Evolutionary conservation across 2,113 vertebrate species (phyloP).

Genomic region (Crotalus tigris): DNA sequence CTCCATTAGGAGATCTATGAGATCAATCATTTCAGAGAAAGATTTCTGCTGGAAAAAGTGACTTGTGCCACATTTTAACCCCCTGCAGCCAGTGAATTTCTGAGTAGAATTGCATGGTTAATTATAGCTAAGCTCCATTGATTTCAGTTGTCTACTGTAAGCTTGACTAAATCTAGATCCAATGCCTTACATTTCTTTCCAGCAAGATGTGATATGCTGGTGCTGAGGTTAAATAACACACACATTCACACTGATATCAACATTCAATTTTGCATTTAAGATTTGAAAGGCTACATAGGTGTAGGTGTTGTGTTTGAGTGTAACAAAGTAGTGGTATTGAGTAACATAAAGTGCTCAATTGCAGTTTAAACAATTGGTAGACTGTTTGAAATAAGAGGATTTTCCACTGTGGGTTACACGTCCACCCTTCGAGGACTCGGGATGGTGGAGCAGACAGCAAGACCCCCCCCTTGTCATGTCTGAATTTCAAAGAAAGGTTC

Average conservation of each 20-base stretch:
- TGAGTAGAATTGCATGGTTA: not conserved
- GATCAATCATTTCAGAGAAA: not conserved
- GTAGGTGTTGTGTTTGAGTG: slow-evolving; percentile 45
- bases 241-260: not conserved
- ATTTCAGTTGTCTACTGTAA: not conserved
- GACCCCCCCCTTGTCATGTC: not conserved
- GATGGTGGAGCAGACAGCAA: slow-evolving; percentile 22
- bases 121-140: not conserved
- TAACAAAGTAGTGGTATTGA: slow-evolving; percentile 61
- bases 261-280: not conserved
- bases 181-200: not conserved
- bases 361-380: slow-evolving; percentile 59
- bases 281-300: not conserved
- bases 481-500: slow-evolving; percentile 32
- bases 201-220: not conserved
- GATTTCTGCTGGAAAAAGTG: not conserved
- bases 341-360: slow-evolving; percentile 61
- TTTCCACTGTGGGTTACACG: slow-evolving; percentile 53
- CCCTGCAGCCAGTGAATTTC: not conserved
- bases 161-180: not conserved
- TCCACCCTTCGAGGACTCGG: slow-evolving; percentile 33
- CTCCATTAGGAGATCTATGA: not conserved
- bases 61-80: not conserved
- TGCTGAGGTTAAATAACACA: not conserved
- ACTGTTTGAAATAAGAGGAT: slow-evolving; percentile 59